Evolutionary conservation across 1,140 invertebrate genomes (phyloP), one percentile per base, ranked within the genome.

Genomic region (Drosophila equinoxialis): DNA sequence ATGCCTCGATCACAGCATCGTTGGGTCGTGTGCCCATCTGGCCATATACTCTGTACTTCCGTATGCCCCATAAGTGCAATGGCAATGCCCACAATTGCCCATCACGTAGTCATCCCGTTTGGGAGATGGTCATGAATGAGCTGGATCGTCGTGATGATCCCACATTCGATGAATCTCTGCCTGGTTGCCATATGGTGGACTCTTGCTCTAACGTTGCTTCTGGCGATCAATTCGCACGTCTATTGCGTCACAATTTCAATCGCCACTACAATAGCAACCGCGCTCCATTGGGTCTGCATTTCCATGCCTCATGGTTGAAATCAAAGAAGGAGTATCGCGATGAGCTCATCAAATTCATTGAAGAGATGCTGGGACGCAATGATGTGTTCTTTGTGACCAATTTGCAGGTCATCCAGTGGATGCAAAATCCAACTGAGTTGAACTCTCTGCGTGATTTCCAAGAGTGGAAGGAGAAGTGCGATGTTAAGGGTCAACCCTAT

Each of bases 121-220:
- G 97, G 97, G 97, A 98, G 93, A 98, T 98, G 95, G 97, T 98
- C 26, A 98, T 98, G 96, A 98, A 98, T 92, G 97, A 98, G 92
- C 92, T 98, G 75, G 97, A 98, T 93, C 95, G 97, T 91, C 94
- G 97, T 92, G 97, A 98, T 90, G 97, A 98, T 90, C 97, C 97
- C 3, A 96, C 96, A 1, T 97, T 98, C 90, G 97, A 98, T 85
- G 97, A 98, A 92, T 96, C 96, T 1, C 93, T 98, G 45, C 97
- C 97, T 37, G 97, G 96, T 95, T 98, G 97, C 93, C 97, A 98
- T 92, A 97, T 98, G 94, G 97, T 98, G 0, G 97, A 98, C 91
- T 98, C 97, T 6, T 98, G 98, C 93, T 97, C 97, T 17, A 98
- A 98, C 93, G 96, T 98, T 75, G 96, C 97, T 92, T 95, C 95